phyloP scores from a whole-genome alignment of 2,888 invertebrate species.

The Barypeithes pellucidus region DNA sequence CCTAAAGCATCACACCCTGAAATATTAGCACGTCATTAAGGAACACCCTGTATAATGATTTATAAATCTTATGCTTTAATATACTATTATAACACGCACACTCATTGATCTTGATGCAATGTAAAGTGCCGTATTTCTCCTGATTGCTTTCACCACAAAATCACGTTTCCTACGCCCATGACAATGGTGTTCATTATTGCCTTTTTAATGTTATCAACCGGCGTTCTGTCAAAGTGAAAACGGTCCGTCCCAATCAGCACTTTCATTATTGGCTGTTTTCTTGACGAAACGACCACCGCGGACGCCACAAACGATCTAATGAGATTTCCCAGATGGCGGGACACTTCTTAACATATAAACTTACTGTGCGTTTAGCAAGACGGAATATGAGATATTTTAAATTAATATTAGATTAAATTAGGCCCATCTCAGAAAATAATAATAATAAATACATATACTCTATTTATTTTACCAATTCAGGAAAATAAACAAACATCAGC shows the following conservation, averaged over 20 bases:
- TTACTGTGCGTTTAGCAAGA: not conserved
- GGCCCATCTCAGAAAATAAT: too few species aligned
- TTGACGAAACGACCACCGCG: conserved; percentile 44
- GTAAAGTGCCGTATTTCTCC: too few species aligned
- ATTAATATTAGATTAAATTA: not conserved
- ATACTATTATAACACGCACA: too few species aligned
- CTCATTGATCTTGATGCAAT: too few species aligned
- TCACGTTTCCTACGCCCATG: conserved; percentile 14
- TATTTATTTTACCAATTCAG: too few species aligned
- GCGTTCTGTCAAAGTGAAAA: conserved; percentile 28
- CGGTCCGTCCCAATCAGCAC: conserved; percentile 49
- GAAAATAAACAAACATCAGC: too few species aligned
- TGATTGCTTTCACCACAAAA: too few species aligned
- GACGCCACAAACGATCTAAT: conserved; percentile 41
- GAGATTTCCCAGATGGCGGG: conserved; percentile 44
- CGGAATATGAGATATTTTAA: not conserved
- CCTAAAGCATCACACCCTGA: too few species aligned
- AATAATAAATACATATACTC: too few species aligned
- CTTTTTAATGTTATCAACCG: conserved; percentile 37
- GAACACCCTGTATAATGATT: too few species aligned
- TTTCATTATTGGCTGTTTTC: conserved; percentile 50
- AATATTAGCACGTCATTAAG: too few species aligned
- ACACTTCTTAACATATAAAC: conserved; percentile 39
- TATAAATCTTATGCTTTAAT: too few species aligned
- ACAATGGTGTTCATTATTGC: conserved; percentile 16